Evolutionary conservation across 2,797 vertebrate genomes (phyloP), one percentile per base, ranked within the genome.

Genomic region (Botia almorhae): DNA sequence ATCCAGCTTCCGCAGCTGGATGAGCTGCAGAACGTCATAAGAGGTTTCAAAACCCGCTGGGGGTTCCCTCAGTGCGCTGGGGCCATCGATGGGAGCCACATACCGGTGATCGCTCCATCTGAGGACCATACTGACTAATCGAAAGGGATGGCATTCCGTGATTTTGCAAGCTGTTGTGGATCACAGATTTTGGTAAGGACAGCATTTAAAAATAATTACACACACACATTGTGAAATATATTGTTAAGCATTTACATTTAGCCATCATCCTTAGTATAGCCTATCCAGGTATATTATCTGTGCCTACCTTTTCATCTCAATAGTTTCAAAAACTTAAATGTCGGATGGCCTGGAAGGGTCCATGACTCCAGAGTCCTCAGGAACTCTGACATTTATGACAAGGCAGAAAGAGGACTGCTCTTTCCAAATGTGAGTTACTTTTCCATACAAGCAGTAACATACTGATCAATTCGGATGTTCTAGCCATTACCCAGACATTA

Each of bases 341-440:
- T 19, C 56, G 78, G 78, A 73, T 73, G 67, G 78, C 58, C 78
- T 17, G 78, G 69, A 53, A 80, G 78, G 36, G 60, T 80, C 14
- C 69, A 73, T 33, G 78, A 80, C 33, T 70, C 78, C 58, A 43
- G 61, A 23, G 70, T 67, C 17, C 78, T 74, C 5, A 67, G 36
- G 29, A 80, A 67, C 26, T 80, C 70, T 10, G 3, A 51, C 23
- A 39, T 80, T 4, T 80, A 53, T 29, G 29, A 48, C n/a, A 55
- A 53, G 50, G 63, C 64, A 55, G 75, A 68, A 55, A 77, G 75
- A 48, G 73, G 58, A 21, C 29, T 21, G 7, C 63, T 56, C 51
- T 64, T 64, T 61, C 46, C 69, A 10, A 64, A 36, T 0, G 61
- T 64, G 29, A 64, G 61, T 64, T 64, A 64, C 61, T 64, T 36